A percentile compares a stretch with the other conserved stretches of the same genome.
Evolutionary conservation across 2,113 vertebrate genomes (phyloP).

Genomic region (Psittacus erithacus): DNA sequence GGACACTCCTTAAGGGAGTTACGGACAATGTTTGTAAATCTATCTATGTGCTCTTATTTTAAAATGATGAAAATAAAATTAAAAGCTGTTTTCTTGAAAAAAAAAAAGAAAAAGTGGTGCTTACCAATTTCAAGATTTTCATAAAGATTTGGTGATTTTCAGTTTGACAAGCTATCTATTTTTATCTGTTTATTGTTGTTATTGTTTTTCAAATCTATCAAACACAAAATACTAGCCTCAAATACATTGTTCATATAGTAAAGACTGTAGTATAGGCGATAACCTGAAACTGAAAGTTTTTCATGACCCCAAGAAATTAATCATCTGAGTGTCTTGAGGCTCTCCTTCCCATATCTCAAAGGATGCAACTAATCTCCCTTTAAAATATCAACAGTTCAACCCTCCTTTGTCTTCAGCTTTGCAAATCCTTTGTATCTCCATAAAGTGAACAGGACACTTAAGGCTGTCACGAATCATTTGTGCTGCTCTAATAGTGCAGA

Average conservation of each 20-base stretch:
- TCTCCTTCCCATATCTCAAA: neutral
- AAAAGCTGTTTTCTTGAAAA: neutral
- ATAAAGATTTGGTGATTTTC: neutral
- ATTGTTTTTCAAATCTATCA: neutral
- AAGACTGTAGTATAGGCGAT: neutral
- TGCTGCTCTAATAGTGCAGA: neutral
- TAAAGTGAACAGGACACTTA: neutral
- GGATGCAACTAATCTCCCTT: neutral
- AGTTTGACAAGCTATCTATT: neutral
- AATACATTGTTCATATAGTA: neutral
- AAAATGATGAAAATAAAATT: neutral
- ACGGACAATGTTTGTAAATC: neutral
- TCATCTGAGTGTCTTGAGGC: neutral
- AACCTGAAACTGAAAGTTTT: neutral
- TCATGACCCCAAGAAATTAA: neutral
- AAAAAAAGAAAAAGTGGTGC: neutral
- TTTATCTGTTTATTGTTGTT: neutral
- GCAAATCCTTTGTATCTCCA: neutral
- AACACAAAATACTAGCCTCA: neutral
- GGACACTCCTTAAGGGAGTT: fast-evolving
- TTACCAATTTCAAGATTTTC: neutral
- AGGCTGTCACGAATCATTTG: neutral
- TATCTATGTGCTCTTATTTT: neutral
- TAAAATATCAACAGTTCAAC: neutral
- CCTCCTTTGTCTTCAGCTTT: neutral